Evolutionary conservation across 2,113 vertebrate species (phyloP), one percentile per base, ranked within the genome.

Genomic region (Triplophysa siluroides): DNA sequence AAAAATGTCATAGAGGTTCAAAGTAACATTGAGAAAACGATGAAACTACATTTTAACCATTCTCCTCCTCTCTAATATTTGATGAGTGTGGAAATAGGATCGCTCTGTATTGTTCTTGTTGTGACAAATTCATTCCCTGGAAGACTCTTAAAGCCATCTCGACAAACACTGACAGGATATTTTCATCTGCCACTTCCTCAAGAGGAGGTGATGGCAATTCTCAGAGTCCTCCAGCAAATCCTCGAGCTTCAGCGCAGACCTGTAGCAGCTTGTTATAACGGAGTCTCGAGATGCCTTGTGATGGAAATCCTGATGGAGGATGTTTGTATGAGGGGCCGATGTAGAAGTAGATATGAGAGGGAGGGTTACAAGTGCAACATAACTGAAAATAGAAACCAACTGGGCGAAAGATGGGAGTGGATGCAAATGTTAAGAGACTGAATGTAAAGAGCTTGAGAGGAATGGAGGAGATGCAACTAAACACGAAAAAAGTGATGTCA

Each of bases 331-430:
- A 74, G 73, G 19, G 43, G 54, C 33, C 85, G 50, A 60, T 72
- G 88, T 89, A 90, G 91, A 90, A 87, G 88, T 71, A 90, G 78
- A 92, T 87, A 88, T 93, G 90, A 85, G 92, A 91, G 90, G 92
- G 92, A 92, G 92, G 93, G 91, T 85, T 90, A 11, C 68, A 60
- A 76, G 73, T 62, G 60, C 56, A 69, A 72, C 60, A 43, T 26
- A 29, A 54, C 76, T 81, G 19, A 81, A 92, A 90, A 90, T 87
- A 92, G 88, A 91, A 89, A 87, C 78, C 84, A 90, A 89, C 91
- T 91, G 85, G 85, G 81, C 72, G 83, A 64, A 70, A 88, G 85
- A 80, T 79, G 78, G 81, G 50, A 80, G 23, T n/a, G 47, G 72
- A 73, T n/a, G 50, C 75, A 80, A 47, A 66, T 61, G 18, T 66